phyloP scores from a whole-genome alignment of 2,797 vertebrate genomes.

The Sebastes oblongus region DNA sequence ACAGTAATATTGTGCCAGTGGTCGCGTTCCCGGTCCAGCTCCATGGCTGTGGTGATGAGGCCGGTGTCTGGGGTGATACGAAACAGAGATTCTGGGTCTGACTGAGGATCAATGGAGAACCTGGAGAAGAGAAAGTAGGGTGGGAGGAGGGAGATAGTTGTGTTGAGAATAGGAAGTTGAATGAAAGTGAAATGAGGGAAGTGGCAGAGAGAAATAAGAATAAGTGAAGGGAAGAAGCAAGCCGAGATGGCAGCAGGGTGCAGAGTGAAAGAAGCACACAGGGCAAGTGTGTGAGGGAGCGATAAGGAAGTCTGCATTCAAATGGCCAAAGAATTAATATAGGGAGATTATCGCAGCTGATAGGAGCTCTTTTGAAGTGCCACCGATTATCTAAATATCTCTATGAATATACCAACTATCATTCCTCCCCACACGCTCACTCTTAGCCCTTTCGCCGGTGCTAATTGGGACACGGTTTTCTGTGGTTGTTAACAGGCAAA shows the following conservation, averaged over 20 bases:
- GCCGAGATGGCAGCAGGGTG: slow-evolving; percentile 34
- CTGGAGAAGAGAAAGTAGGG: slow-evolving; percentile 63
- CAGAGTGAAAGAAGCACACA: slow-evolving; percentile 40
- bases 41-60: slow-evolving; percentile 86
- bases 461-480: slow-evolving; percentile 68
- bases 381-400: slow-evolving; percentile 75
- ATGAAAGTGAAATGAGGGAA: neutral
- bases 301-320: slow-evolving; percentile 73
- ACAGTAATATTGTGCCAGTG: slow-evolving; percentile 92
- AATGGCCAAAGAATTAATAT: slow-evolving; percentile 77
- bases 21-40: slow-evolving; percentile 88
- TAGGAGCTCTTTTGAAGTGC: slow-evolving; percentile 73
- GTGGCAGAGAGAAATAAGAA: neutral
- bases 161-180: slow-evolving; percentile 2
- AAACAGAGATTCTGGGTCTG: slow-evolving; percentile 89
- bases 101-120: slow-evolving; percentile 91
- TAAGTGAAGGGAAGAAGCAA: slow-evolving; percentile 30
- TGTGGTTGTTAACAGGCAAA: slow-evolving; percentile 46
- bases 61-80: slow-evolving; percentile 88
- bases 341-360: slow-evolving; percentile 73
- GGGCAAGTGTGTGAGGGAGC: slow-evolving; percentile 66
- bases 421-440: slow-evolving; percentile 55
- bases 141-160: neutral
- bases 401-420: slow-evolving; percentile 64
- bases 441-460: slow-evolving; percentile 40